Evolutionary conservation across 2,797 vertebrate genomes (phyloP).

Genomic region (Megaceryle alcyon): DNA sequence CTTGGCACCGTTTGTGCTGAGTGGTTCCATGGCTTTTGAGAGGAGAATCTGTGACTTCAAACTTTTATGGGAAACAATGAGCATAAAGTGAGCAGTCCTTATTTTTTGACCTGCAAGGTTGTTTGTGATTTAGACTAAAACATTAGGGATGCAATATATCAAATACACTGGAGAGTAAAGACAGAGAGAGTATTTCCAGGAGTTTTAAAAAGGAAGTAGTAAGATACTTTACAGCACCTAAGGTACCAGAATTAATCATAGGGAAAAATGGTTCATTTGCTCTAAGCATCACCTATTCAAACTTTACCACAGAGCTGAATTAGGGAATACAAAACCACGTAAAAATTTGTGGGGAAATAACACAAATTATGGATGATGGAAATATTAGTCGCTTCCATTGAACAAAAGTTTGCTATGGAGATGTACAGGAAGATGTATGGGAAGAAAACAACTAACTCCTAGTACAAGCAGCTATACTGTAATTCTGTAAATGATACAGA

Average conservation of each 20-base stretch:
- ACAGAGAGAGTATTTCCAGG: background rate
- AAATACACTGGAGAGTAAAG: background rate
- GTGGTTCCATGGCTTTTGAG: background rate
- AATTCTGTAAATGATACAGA: background rate
- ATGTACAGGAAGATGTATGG: background rate
- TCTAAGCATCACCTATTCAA: constrained; percentile 46
- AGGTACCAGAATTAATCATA: background rate
- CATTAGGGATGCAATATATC: background rate
- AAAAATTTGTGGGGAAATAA: background rate
- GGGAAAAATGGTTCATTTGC: background rate
- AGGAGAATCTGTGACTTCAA: background rate
- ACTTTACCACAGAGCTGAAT: background rate
- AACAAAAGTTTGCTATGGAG: background rate
- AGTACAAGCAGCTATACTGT: background rate
- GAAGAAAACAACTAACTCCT: background rate
- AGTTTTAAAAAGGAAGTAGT: background rate
- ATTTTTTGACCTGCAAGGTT: background rate
- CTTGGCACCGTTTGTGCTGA: background rate
- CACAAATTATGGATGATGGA: background rate
- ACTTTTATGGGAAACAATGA: background rate
- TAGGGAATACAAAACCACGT: background rate
- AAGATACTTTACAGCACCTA: background rate
- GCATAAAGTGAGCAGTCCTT: background rate
- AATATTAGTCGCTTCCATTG: background rate
- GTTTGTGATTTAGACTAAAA: background rate